These are phyloP conservation scores for Eulimnadia texana DNA, from an alignment of 1,140 invertebrate genomes.

Conservation along the genomic window DNA sequence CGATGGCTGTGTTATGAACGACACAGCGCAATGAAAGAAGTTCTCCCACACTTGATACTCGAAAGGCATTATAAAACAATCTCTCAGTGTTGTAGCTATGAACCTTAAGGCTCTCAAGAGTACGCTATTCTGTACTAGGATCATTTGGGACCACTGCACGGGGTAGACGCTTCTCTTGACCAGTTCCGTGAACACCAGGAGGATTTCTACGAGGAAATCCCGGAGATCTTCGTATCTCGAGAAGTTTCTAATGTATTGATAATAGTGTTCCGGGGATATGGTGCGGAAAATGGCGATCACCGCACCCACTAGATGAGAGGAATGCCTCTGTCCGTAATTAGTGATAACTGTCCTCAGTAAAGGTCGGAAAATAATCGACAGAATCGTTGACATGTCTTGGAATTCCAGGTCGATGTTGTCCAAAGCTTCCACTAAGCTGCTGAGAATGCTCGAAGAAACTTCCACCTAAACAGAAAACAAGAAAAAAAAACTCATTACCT, in stretches of 20 bases:
- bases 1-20: constrained; percentile 68
- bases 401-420: no score
- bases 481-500: no score
- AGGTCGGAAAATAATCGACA: no score
- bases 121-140: constrained; percentile 79
- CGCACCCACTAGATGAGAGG: constrained; percentile 54
- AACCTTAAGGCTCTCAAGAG: constrained; percentile 69
- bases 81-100: constrained; percentile 64
- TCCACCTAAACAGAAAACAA: no score
- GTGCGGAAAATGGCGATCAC: constrained; percentile 76
- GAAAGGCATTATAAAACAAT: constrained; percentile 63
- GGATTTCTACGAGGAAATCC: constrained; percentile 75
- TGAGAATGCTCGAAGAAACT: no score
- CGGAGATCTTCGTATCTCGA: constrained; percentile 43
- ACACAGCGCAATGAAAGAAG: constrained; percentile 81
- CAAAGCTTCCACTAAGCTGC: no score
- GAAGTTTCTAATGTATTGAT: constrained; percentile 56
- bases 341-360: no score
- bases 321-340: no score
- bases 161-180: constrained; percentile 64
- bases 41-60: constrained; percentile 77
- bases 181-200: constrained; percentile 73
- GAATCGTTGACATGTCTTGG: no score
- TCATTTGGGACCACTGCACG: constrained; percentile 87
- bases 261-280: constrained; percentile 73